phyloP scores from a whole-genome alignment of 1,140 invertebrate genomes.

The Meloidogyne chitwoodi region DNA sequence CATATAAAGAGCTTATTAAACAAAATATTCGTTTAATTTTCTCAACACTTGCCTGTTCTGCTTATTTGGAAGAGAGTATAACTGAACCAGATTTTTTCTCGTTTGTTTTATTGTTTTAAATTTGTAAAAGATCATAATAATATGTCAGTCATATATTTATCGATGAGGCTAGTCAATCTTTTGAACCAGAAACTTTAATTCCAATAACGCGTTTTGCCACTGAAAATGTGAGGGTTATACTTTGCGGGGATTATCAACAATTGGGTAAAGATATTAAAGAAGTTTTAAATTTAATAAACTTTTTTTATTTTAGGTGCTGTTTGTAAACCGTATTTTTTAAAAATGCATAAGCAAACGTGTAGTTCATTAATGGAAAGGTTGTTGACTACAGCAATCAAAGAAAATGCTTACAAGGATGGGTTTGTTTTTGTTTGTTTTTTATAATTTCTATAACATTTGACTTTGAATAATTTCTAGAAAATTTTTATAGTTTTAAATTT shows the following conservation, averaged over 20 bases:
- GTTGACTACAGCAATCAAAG: not conserved
- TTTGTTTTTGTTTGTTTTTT: constrained; percentile 12
- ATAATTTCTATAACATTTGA: too few relatives aligned
- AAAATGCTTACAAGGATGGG: constrained; percentile 15
- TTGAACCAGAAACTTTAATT: constrained; percentile 33
- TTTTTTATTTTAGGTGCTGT: constrained; percentile 15
- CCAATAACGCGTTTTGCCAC: constrained; percentile 29
- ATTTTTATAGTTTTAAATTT: not conserved
- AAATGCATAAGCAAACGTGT: constrained; percentile 3
- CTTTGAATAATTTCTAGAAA: too few relatives aligned
- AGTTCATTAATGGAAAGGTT: constrained; percentile 34
- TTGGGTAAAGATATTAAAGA: constrained; percentile 76
- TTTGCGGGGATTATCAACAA: constrained; percentile 86
- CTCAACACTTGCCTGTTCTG: constrained; percentile 21
- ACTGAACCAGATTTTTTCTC: constrained; percentile 19
- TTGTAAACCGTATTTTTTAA: constrained; percentile 62
- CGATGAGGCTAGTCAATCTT: constrained; percentile 39
- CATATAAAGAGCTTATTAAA: not conserved
- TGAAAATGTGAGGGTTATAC: constrained; percentile 65
- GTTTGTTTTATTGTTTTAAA: not conserved
- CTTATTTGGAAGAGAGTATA: constrained; percentile 4
- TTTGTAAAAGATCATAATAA: not conserved
- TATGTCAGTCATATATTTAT: constrained; percentile 40
- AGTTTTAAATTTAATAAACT: not conserved
- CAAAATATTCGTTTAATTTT: constrained; percentile 25